A percentile compares a stretch with the other conserved stretches of the same genome.
Evolutionary conservation across 1,140 invertebrate genomes (phyloP).

Genomic region (Subanguina moxae): DNA sequence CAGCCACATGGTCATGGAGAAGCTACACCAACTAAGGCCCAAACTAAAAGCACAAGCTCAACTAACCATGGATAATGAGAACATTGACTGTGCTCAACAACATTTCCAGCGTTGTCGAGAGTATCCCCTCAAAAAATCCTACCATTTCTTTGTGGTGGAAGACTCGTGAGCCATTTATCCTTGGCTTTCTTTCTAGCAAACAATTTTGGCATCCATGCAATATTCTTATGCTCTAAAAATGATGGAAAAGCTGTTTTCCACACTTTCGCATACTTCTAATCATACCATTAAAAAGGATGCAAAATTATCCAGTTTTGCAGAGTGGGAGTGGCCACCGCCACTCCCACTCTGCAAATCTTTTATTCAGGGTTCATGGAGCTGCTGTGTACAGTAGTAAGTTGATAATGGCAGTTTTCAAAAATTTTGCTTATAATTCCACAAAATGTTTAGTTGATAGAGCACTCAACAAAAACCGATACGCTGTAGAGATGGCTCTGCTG

Average conservation of each 20-base stretch:
- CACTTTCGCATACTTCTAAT: background rate
- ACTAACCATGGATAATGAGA: no score
- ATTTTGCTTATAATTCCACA: background rate
- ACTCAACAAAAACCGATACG: conserved; percentile 2
- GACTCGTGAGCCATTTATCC: conserved; percentile 34
- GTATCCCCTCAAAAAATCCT: conserved; percentile 30
- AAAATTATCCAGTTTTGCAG: no score
- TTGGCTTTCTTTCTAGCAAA: background rate
- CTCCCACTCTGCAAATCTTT: background rate
- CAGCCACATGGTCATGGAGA: no score
- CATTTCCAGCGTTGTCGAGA: conserved; percentile 31
- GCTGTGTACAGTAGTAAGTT: conserved; percentile 39
- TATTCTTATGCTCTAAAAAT: background rate
- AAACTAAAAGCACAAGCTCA: no score
- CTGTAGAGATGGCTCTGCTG: conserved; percentile 22
- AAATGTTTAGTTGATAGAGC: conserved; percentile 10
- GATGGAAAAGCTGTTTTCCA: background rate
- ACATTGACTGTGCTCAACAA: background rate
- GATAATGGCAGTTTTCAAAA: conserved; percentile 1
- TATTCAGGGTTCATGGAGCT: conserved; percentile 32
- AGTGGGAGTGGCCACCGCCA: no score
- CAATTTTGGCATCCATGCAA: background rate
- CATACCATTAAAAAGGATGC: background rate
- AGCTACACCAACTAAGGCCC: no score
- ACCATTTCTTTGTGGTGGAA: conserved; percentile 42